Percentiles rank a stretch among this genome's conserved stretches.
Conservation (phyloP, 2,797 vertebrate genomes). For the Tiaroga cobitis region DNA sequence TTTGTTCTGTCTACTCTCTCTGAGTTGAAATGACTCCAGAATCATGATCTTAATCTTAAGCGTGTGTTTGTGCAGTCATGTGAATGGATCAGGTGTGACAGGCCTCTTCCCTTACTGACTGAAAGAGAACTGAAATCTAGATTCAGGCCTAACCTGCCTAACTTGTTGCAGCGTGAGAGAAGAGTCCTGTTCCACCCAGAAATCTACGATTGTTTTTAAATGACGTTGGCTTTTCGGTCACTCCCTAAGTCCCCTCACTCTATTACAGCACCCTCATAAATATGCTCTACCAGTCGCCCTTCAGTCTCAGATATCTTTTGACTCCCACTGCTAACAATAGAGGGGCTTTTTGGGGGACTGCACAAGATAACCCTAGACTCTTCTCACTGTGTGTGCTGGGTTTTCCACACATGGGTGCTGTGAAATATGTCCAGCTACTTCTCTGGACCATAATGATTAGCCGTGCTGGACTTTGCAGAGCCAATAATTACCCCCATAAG, state of each 20-base stretch:
- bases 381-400: slow-evolving; percentile 7
- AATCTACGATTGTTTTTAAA: slow-evolving; percentile 71
- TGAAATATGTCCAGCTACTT: slow-evolving; percentile 45
- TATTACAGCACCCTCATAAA: slow-evolving; percentile 62
- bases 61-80: slow-evolving; percentile 38
- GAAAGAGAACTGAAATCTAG: slow-evolving; percentile 14
- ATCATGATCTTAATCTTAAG: slow-evolving; percentile 18
- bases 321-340: slow-evolving; percentile 30
- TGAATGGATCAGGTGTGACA: slow-evolving; percentile 62
- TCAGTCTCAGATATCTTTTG: slow-evolving; percentile 48
- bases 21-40: background rate
- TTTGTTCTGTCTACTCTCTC: background rate
- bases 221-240: slow-evolving; percentile 55
- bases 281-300: slow-evolving; percentile 53
- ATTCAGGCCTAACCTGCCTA: slow-evolving; percentile 78
- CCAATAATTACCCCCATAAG: slow-evolving; percentile 63
- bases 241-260: slow-evolving; percentile 65
- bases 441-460: slow-evolving; percentile 64
- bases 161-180: slow-evolving; percentile 73
- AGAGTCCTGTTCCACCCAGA: slow-evolving; percentile 67
- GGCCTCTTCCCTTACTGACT: slow-evolving; percentile 6
- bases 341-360: slow-evolving; percentile 36
- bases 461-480: slow-evolving; percentile 54
- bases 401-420: slow-evolving; percentile 54
- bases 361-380: background rate